Evolutionary conservation across 2,888 invertebrate genomes (phyloP), one percentile per base, ranked within the genome.

Genomic region (Cactoblastis cactorum): DNA sequence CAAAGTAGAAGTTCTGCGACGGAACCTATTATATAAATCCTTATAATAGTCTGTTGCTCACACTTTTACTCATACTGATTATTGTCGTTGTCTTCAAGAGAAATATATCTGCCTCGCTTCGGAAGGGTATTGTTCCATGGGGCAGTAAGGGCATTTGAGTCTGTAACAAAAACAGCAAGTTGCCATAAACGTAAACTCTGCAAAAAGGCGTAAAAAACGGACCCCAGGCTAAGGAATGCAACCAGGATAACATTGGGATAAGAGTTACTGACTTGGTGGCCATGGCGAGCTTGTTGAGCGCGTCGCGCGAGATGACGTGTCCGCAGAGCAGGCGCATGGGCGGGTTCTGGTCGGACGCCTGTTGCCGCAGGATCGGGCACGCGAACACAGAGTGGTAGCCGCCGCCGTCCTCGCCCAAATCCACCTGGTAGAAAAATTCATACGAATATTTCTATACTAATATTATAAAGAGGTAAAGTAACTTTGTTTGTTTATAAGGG

Each of bases 61-160:
- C 59, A 53, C 46, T 48, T 45, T 49, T 12, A 46, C 39, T 54
- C 49, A 52, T 38, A 50, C 12, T 12, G 53, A 34, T 22, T 22
- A 47, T 17, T 33, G 46, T 35, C 22, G 14, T 19, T 3, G 8
- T 47, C 53, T 69, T 80, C 74, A 88, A 88, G 94, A 98, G 91
- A 98, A 98, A 84, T 94, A 96, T 76, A 99, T 96, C 77, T 96
- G 94, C 74, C 95, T 93, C 45, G 98, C 98, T 77, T 98, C 98
- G 52, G 95, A 92, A 17, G 97, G 96, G 64, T 95, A 95, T 78
- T 98, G 98, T 83, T 99, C 99, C 80, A 97, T 94, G 0, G 99
- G 99, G 75, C 99, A 99, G 87, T 99, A 99, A 0, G 99, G 99
- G 76, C 99, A 99, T 90, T 99, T 99, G 80, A 99, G 93, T 76